Conservation (phyloP, 2,797 vertebrate genomes). For the Sternotherus odoratus region DNA sequence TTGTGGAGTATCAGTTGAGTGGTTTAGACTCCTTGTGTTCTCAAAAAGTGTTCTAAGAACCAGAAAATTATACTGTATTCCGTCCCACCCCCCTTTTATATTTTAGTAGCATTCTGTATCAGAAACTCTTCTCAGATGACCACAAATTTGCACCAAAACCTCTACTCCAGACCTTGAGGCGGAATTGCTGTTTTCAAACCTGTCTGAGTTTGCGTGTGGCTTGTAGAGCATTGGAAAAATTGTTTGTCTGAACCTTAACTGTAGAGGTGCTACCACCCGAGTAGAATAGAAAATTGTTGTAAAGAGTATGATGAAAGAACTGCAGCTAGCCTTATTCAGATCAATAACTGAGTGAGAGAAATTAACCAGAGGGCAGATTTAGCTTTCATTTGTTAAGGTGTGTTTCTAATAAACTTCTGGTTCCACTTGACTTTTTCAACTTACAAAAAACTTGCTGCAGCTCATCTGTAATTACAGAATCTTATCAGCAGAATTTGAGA, state of each 20-base stretch:
- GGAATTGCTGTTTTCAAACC: not conserved
- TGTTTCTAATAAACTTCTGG: conserved; percentile 1
- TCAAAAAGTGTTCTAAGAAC: not conserved
- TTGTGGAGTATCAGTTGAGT: not conserved
- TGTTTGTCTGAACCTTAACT: not conserved
- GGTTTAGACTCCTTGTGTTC: not conserved
- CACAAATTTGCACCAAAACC: not conserved
- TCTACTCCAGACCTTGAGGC: not conserved
- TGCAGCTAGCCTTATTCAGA: not conserved
- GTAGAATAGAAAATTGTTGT: not conserved
- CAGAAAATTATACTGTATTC: not conserved
- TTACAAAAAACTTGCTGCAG: conserved; percentile 44
- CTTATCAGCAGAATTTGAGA: not conserved
- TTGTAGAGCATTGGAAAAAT: fast-evolving
- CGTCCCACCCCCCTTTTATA: not conserved
- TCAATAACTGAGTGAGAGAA: conserved; percentile 18
- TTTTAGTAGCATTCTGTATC: not conserved
- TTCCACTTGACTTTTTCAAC: not conserved
- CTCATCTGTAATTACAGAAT: conserved; percentile 65
- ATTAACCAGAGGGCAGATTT: conserved; percentile 34
- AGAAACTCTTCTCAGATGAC: not conserved
- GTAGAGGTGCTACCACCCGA: not conserved
- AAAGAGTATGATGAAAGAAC: conserved; percentile 34
- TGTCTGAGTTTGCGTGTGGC: not conserved
- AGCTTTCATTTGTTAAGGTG: not conserved